Conservation (phyloP, 2,888 invertebrate species). For the Habrosyne pyritoides region DNA sequence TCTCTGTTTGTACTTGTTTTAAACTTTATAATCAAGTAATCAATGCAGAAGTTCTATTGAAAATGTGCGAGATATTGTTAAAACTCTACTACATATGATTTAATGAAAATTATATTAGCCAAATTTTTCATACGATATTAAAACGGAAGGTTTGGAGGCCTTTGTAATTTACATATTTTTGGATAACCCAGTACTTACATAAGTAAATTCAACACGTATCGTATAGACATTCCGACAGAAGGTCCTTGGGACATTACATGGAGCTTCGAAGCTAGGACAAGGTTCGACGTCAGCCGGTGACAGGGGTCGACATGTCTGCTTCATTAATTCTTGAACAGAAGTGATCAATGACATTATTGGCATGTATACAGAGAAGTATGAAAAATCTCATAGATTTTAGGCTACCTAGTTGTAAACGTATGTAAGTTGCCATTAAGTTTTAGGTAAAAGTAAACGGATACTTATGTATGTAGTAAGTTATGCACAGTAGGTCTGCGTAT, state of each 20-base stretch:
- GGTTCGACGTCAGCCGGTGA: constrained; percentile 53
- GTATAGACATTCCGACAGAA: constrained; percentile 69
- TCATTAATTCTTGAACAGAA: constrained; percentile 79
- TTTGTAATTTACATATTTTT: not conserved
- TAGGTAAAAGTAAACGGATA: too few species aligned
- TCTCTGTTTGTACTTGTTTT: constrained; percentile 11
- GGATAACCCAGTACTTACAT: not conserved
- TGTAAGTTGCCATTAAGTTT: too few species aligned
- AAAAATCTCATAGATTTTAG: constrained; percentile 5
- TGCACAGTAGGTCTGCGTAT: too few species aligned
- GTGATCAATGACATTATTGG: constrained; percentile 63
- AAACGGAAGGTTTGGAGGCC: too few species aligned
- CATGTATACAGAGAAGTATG: constrained; percentile 37
- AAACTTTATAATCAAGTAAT: not conserved
- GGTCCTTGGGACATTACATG: constrained; percentile 40
- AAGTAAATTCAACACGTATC: constrained; percentile 56
- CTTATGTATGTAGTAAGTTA: too few species aligned
- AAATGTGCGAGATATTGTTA: too few species aligned
- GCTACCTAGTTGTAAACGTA: too few species aligned
- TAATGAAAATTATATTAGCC: too few species aligned
- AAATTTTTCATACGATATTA: too few species aligned
- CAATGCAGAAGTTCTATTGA: too few species aligned
- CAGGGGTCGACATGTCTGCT: constrained; percentile 79
- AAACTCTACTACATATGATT: too few species aligned
- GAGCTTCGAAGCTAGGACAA: constrained; percentile 52